phyloP scores from a whole-genome alignment of 2,113 vertebrate genomes.

The Piaya cayana region DNA sequence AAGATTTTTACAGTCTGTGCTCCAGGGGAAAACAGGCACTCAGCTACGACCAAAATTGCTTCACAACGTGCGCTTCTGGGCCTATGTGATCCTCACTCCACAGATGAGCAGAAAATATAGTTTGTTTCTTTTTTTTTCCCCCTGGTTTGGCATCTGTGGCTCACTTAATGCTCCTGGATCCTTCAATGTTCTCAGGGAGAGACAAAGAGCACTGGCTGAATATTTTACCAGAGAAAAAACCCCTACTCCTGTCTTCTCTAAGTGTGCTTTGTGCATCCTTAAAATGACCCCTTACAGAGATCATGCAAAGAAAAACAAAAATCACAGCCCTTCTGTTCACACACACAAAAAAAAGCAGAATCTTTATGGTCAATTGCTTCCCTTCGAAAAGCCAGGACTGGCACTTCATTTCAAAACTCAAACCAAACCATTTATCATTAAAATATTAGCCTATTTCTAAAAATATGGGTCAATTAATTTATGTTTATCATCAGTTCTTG shows the following conservation, averaged over 20 bases:
- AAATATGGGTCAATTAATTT: not conserved
- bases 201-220: slow-evolving; percentile 42
- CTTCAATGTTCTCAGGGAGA: slow-evolving; percentile 65
- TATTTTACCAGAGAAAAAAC: slow-evolving; percentile 25
- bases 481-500: not conserved
- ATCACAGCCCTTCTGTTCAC: slow-evolving; percentile 37
- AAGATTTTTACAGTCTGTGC: slow-evolving; percentile 73
- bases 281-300: slow-evolving; percentile 51
- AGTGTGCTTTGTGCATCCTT: slow-evolving; percentile 22
- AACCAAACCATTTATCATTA: slow-evolving; percentile 6
- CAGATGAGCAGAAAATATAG: slow-evolving; percentile 79
- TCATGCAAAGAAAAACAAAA: slow-evolving; percentile 29
- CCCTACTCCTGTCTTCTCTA: not conserved
- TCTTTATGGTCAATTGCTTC: slow-evolving; percentile 31
- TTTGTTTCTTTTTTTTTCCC: slow-evolving; percentile 68
- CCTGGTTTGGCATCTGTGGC: slow-evolving; percentile 60
- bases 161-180: slow-evolving; percentile 58
- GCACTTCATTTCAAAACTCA: slow-evolving; percentile 12
- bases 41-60: slow-evolving; percentile 79
- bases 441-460: slow-evolving; percentile 57
- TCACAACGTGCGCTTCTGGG: slow-evolving; percentile 71
- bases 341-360: slow-evolving; percentile 5
- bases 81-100: slow-evolving; percentile 73
- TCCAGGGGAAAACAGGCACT: slow-evolving; percentile 80
- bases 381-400: not conserved